Evolutionary conservation across 2,113 vertebrate species (phyloP), one percentile per base, ranked within the genome.

Genomic region (Sinocyclocheilus grahami): DNA sequence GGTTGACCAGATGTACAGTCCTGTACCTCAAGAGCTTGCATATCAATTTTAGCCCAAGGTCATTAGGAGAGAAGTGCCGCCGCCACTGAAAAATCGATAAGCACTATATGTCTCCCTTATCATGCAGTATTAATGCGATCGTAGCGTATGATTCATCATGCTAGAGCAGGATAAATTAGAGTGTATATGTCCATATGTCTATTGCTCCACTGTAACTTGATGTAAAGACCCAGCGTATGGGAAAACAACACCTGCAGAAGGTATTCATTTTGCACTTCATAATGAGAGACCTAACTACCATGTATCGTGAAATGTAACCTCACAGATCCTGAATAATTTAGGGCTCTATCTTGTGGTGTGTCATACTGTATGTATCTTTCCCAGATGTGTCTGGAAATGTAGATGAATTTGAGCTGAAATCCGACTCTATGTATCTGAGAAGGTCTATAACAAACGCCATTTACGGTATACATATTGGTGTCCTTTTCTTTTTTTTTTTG

Each of bases 81-180:
- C 82, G 78, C 78, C 2, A 81, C 85, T 84, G 84, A 88, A 87
- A 90, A 89, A 92, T 87, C 74, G 72, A 93, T 93, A 91, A 83
- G 75, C 85, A 90, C 89, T 90, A 92, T 91, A 90, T 91, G 91
- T 90, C 89, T 92, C 90, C 90, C 89, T 90, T 91, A 86, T 86
- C 92, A n/a, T 82, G 51, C 55, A 14, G 83, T 82, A 87, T 91
- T 93, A 91, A 93, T 93, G 86, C 46, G 60, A 90, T 91, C 58
- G 81, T 13, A 53, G 85, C 78, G 89, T 87, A 86, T 92, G 88
- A 92, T 91, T 92, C 89, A 92, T 89, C 89, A 89, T 85, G 65
- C 74, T 82, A 37, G 83, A 90, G 84, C 86, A 84, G 88, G 85
- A 92, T 90, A 93, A 93, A 93, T 92, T 91, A 94, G 90, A 92